Evolutionary conservation across 2,797 vertebrate genomes (phyloP).

Genomic region (Gadopsis bispinosus): DNA sequence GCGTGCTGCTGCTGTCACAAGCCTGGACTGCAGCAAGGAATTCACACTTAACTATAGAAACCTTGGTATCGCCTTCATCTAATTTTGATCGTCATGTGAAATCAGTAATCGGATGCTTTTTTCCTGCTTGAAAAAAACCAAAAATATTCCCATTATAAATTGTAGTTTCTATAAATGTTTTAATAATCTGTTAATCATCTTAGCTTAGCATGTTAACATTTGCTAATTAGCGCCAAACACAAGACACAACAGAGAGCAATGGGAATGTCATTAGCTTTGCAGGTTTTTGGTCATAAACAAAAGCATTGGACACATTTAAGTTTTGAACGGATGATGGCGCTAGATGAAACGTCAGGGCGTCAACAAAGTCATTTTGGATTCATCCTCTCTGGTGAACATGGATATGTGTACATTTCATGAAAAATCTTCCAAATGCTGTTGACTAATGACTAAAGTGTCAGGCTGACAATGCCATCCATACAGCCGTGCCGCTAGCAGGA

Average conservation of each 20-base stretch:
- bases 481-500: accelerated
- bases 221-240: neutral
- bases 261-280: neutral
- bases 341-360: neutral
- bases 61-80: neutral
- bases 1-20: conserved; percentile 86
- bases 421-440: neutral
- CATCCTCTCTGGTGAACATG: conserved; percentile 1
- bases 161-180: too few relatives aligned
- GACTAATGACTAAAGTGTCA: neutral
- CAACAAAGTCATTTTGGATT: neutral
- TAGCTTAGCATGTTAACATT: neutral
- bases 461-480: neutral
- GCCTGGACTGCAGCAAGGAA: conserved; percentile 86
- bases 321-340: neutral
- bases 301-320: neutral
- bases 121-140: neutral
- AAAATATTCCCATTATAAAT: too few relatives aligned
- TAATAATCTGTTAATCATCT: neutral
- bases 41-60: neutral
- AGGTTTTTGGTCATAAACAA: neutral
- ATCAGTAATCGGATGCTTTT: neutral
- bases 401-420: neutral
- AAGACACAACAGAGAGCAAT: neutral
- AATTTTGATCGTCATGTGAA: neutral